Base-by-base conservation (phyloP, 2,888 invertebrate genomes). In the Gastracanthus pulcherrimus region DNA sequence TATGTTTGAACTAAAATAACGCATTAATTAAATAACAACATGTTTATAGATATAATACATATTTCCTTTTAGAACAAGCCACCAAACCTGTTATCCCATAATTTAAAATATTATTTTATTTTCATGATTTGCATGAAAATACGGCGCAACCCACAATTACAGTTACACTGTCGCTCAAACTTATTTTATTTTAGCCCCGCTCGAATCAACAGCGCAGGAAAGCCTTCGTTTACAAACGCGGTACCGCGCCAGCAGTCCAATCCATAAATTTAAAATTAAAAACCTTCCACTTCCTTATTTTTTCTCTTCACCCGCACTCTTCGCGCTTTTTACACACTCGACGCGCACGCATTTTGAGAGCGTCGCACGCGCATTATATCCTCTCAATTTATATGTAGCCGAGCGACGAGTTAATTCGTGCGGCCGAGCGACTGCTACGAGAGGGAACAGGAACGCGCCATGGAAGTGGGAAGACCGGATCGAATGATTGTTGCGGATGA, bases 391-490 rank as follows among this genome's bases (percentile, higher is more conserved):
- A 67, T n/a, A n/a, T n/a, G n/a, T n/a, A 60, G 62, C 13, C 19
- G 29, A 31, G 34, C 19, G 70, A 78, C 26, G 58, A 78, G 67
- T 76, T 75, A 69, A 76, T 80, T 79, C n/a, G 26, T 62, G 23
- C 16, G 31, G 11, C 19, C 16, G 36, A 66, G 16, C 29, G 55
- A 38, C 29, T 4, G 45, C 13, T 31, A 55, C 45, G 11, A 19
- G 60, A 36, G 67, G 66, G 69, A 45, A 60, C 62, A 81, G 72
- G 72, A 62, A 74, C 55, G 3, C 16, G 48, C 62, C 23, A 11
- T 77, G 31, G 36, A 76, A 76, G 80, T 70, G 66, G 75, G 66
- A 80, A 80, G 80, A 75, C 66, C 77, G 80, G 70, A 80, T 75
- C 70, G 76, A 62, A 76, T 76, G 41, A 38, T 74, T 64, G 62